These are phyloP conservation scores for Colletes latitarsis DNA, from an alignment of 1,140 invertebrate genomes.

Conservation along the genomic window DNA sequence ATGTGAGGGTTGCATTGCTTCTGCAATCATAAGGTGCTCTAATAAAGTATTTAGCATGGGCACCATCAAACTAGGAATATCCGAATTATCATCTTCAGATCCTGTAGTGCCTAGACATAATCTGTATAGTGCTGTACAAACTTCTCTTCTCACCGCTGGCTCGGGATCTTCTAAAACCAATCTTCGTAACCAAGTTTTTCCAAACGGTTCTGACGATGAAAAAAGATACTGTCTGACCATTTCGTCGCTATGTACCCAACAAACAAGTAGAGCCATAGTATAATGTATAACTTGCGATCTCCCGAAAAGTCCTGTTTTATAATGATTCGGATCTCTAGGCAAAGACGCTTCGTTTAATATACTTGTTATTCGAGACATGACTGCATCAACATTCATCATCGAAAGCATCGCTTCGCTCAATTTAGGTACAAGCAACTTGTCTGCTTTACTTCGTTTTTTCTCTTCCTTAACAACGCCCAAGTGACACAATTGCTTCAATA, in stretches of 20 bases:
- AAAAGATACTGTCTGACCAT: slow-evolving; percentile 85
- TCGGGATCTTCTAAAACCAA: slow-evolving; percentile 92
- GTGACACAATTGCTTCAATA: slow-evolving; percentile 92
- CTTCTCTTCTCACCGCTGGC: slow-evolving; percentile 92
- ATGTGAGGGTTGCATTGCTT: slow-evolving; percentile 89
- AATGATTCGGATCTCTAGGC: slow-evolving; percentile 89
- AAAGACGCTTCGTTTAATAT: slow-evolving; percentile 93
- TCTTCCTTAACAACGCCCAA: slow-evolving; percentile 87
- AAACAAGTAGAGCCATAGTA: slow-evolving; percentile 90
- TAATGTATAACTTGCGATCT: slow-evolving; percentile 92
- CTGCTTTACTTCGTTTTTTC: slow-evolving; percentile 79
- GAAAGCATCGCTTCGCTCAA: slow-evolving; percentile 88
- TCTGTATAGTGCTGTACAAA: slow-evolving; percentile 93
- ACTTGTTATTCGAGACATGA: slow-evolving; percentile 90
- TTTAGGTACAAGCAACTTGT: slow-evolving; percentile 85
- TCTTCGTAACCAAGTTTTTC: slow-evolving; percentile 86
- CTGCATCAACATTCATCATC: slow-evolving; percentile 91
- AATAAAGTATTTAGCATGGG: slow-evolving; percentile 91
- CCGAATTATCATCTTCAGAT: slow-evolving; percentile 82
- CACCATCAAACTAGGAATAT: slow-evolving; percentile 84
- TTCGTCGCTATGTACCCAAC: slow-evolving; percentile 90
- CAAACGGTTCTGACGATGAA: slow-evolving; percentile 84
- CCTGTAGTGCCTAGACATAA: slow-evolving; percentile 89
- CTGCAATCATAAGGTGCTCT: slow-evolving; percentile 89
- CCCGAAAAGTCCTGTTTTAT: slow-evolving; percentile 94